Percentiles rank a stretch among this genome's conserved stretches.
Evolutionary conservation across 1,140 invertebrate species (phyloP).

Genomic region (Ceratina calcarata): DNA sequence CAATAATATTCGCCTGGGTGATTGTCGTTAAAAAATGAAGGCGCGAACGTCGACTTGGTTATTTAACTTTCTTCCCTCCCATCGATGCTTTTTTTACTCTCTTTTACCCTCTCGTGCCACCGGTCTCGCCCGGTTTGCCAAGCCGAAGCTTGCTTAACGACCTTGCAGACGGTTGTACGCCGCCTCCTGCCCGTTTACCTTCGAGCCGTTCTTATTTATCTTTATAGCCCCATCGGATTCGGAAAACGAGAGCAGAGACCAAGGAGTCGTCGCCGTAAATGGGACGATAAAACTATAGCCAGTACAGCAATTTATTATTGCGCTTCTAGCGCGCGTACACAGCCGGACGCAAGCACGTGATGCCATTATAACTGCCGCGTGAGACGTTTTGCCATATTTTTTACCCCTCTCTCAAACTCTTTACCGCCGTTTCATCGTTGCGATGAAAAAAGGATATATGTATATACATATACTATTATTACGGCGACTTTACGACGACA

Average conservation of each 20-base stretch:
- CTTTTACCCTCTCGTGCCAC: not conserved
- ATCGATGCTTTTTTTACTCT: not conserved
- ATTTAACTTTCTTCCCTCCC: not conserved
- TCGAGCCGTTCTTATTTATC: constrained; percentile 57
- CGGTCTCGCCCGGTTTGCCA: too few species aligned
- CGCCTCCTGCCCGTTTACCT: constrained; percentile 31
- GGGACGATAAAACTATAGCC: constrained; percentile 64
- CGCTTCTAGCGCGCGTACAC: constrained; percentile 16
- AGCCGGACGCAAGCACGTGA: constrained; percentile 26
- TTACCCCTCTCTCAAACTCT: not conserved
- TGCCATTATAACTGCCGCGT: constrained; percentile 42
- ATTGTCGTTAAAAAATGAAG: constrained; percentile 18
- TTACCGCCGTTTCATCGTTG: constrained; percentile 41
- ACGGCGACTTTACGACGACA: constrained; percentile 32
- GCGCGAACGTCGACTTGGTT: constrained; percentile 6
- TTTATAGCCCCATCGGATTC: constrained; percentile 62
- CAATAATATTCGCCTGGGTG: constrained; percentile 6
- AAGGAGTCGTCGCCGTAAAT: constrained; percentile 50
- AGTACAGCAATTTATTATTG: constrained; percentile 56
- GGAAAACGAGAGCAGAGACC: constrained; percentile 39
- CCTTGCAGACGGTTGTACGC: constrained; percentile 15
- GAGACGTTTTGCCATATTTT: not conserved
- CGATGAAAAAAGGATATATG: constrained; percentile 37
- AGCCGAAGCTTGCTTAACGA: constrained; percentile 36
- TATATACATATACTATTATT: constrained; percentile 51